Conservation (phyloP, 2,797 vertebrate genomes). For the Halcyon leucocephala region DNA sequence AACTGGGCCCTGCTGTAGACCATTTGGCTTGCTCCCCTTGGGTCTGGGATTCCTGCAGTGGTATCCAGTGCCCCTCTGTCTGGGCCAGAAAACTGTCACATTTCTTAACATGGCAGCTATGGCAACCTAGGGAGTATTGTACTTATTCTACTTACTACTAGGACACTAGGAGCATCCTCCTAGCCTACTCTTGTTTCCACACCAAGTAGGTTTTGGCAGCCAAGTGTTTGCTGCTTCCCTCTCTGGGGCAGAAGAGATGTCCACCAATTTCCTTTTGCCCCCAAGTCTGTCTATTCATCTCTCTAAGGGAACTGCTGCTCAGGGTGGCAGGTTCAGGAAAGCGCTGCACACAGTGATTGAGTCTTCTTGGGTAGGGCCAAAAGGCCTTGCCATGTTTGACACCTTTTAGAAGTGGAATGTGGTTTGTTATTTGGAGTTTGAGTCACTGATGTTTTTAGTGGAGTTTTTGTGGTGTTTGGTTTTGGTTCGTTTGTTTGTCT, state of each 20-base stretch:
- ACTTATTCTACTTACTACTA: background rate
- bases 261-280: background rate
- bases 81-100: background rate
- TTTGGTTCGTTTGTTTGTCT: no score
- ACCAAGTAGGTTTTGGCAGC: background rate
- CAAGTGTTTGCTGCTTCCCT: background rate
- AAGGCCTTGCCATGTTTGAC: background rate
- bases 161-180: background rate
- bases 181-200: background rate
- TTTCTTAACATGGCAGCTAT: background rate
- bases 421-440: background rate
- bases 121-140: fast-evolving
- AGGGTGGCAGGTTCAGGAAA: background rate
- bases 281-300: fast-evolving
- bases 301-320: background rate
- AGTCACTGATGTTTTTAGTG: background rate
- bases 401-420: background rate
- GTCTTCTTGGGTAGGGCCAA: background rate
- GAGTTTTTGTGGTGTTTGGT: no score
- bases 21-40: background rate
- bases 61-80: background rate
- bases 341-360: fast-evolving
- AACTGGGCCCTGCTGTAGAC: background rate
- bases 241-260: background rate
- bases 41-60: background rate